Evolutionary conservation across 1,140 invertebrate genomes (phyloP).

Genomic region (Mylabris phalerata): DNA sequence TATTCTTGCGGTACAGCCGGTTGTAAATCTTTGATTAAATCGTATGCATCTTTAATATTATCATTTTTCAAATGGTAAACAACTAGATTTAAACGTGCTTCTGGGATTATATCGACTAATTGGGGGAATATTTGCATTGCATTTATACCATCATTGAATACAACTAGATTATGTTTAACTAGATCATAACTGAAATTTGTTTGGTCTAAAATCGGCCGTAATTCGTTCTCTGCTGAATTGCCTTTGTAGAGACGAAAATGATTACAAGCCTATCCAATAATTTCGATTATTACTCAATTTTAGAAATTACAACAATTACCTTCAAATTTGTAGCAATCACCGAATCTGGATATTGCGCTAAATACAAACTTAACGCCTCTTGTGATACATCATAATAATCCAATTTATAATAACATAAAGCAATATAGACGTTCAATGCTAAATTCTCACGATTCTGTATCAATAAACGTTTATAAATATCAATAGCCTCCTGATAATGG

Average conservation of each 20-base stretch:
- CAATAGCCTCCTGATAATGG: conserved; percentile 98
- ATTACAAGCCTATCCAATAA: conserved; percentile 37
- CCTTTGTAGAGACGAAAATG: conserved; percentile 81
- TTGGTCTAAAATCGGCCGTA: conserved; percentile 73
- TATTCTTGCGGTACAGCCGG: conserved; percentile 93
- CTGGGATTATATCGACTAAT: conserved; percentile 91
- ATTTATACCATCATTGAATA: conserved; percentile 91
- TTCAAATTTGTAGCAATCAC: conserved; percentile 94
- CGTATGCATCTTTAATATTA: conserved; percentile 83
- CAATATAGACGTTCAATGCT: conserved; percentile 95
- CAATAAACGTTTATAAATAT: conserved; percentile 94
- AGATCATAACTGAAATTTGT: conserved; percentile 88
- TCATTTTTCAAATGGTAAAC: conserved; percentile 91
- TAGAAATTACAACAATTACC: conserved; percentile 44
- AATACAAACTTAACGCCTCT: conserved; percentile 89
- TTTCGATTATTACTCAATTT: not conserved
- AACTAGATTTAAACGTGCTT: conserved; percentile 92
- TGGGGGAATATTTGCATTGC: conserved; percentile 84
- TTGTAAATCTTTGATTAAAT: conserved; percentile 86
- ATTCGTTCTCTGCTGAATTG: conserved; percentile 81
- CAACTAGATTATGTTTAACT: conserved; percentile 92
- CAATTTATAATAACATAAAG: conserved; percentile 95
- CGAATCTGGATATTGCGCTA: conserved; percentile 88
- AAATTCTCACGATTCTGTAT: conserved; percentile 87
- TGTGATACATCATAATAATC: conserved; percentile 90